Evolutionary conservation across 1,140 invertebrate species (phyloP).

Genomic region (Globodera rostochiensis): DNA sequence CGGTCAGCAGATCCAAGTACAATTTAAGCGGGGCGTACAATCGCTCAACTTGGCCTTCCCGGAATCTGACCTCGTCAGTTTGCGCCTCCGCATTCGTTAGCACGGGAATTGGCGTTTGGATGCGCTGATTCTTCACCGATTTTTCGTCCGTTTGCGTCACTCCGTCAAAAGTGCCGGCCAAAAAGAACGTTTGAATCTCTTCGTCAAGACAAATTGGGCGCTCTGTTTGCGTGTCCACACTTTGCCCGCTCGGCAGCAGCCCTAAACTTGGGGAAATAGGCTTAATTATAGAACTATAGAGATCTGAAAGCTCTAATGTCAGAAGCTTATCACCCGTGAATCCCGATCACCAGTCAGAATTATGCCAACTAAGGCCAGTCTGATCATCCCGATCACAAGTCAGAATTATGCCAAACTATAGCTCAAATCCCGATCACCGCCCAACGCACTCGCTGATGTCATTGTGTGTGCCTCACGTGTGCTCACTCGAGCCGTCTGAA

Average conservation of each 20-base stretch:
- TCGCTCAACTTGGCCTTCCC: slow-evolving; percentile 32
- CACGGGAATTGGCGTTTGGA: slow-evolving; percentile 60
- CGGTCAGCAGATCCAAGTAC: background rate
- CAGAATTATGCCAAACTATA: too few species aligned
- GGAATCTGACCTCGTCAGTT: slow-evolving; percentile 48
- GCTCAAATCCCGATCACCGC: background rate
- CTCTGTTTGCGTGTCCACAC: slow-evolving; percentile 53
- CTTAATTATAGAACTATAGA: background rate
- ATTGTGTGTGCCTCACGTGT: slow-evolving; percentile 48
- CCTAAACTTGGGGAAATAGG: slow-evolving; percentile 6
- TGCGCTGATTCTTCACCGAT: slow-evolving; percentile 56
- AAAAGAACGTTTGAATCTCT: slow-evolving; percentile 56
- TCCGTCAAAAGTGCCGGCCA: slow-evolving; percentile 52
- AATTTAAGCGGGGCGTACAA: slow-evolving; percentile 44
- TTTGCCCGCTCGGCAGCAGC: slow-evolving; percentile 20
- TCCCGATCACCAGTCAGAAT: too few species aligned
- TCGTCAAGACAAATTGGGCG: slow-evolving; percentile 42
- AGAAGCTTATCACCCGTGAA: too few species aligned
- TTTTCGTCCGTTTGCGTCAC: slow-evolving; percentile 58
- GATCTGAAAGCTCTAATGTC: background rate
- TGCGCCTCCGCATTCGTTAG: slow-evolving; percentile 44
- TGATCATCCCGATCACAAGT: too few species aligned
- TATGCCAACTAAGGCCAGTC: too few species aligned
- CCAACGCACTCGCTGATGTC: slow-evolving; percentile 26
- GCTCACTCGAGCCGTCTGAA: slow-evolving; percentile 34